Base-by-base conservation (phyloP, 2,113 vertebrate species). In the Pelmatolapia mariae region DNA sequence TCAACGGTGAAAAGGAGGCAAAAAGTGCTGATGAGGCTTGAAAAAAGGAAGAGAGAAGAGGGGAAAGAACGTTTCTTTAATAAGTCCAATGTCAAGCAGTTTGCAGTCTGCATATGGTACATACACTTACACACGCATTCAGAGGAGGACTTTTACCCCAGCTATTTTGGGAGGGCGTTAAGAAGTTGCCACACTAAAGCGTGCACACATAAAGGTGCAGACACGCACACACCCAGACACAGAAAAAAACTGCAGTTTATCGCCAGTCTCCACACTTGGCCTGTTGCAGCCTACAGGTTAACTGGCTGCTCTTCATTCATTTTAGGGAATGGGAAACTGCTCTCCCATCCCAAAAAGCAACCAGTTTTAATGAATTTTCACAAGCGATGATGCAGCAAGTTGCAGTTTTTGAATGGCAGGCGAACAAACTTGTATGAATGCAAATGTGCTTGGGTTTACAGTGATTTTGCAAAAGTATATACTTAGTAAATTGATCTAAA, bases 1-100 rank as follows among this genome's bases (percentile, higher is more conserved):
- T 94, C 92, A 92, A 89, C 88, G 84, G 85, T 91, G 90, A 92
- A 84, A 90, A 89, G 78, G 85, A 92, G 84, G 84, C 59, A 89
- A 93, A 22, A 94, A 93, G 83, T 95, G 94, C 94, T 96, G 95
- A 96, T 92, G 80, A 92, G 45, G 94, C 89, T 92, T 15, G n/a
- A 43, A 87, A 79, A 87, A 89, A 59, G 56, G 79, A 82, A 63
- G 85, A 81, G 63, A 88, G 83, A 80, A 59, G 84, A 83, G 78
- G 81, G 83, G 66, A 91, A 93, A 52, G 18, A 66, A 81, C 57
- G 31, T 93, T 93, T 91, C 89, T 87, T 86, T 94, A 92, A 94
- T 90, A 92, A 93, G 68, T 91, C 80, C 82, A 87, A 87, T 92
- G 88, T 94, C 92, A 86, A 85, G 87, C 86, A 63, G 52, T 90